A percentile compares a stretch with the other conserved stretches of the same genome.
These are phyloP conservation scores for Paramuricea clavata DNA, from an alignment of 92 coral and sea anemone genomes.

Conservation along the genomic window DNA sequence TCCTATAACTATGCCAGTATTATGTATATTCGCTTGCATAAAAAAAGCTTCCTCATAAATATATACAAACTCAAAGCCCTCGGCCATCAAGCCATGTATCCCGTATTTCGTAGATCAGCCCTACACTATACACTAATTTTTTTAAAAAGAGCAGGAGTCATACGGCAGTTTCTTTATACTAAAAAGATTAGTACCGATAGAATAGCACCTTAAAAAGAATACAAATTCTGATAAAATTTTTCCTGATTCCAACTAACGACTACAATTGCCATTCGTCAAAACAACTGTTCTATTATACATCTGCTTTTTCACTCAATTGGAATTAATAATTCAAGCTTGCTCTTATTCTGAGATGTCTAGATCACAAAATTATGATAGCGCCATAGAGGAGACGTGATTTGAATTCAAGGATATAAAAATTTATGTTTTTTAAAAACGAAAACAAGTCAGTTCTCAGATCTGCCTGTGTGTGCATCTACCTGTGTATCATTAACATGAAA, in stretches of 20 bases:
- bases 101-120: background rate
- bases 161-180: no score
- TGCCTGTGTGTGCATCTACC: background rate
- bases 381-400: background rate
- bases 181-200: no score
- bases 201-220: no score
- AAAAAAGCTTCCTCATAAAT: background rate
- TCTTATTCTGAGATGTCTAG: conserved; percentile 2
- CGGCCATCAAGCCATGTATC: background rate
- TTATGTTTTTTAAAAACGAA: background rate
- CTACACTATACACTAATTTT: no score
- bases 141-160: no score
- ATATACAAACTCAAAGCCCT: background rate
- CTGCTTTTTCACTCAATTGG: conserved; percentile 34
- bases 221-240: background rate
- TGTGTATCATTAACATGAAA: conserved; percentile 4
- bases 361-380: background rate
- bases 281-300: conserved; percentile 13
- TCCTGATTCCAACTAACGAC: background rate
- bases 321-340: conserved; percentile 45
- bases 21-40: no score
- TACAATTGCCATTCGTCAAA: background rate
- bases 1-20: background rate
- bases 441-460: background rate
- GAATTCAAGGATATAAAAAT: background rate